These are phyloP conservation scores for Herminia tarsipennalis DNA, from an alignment of 2,888 invertebrate genomes.

Conservation along the genomic window DNA sequence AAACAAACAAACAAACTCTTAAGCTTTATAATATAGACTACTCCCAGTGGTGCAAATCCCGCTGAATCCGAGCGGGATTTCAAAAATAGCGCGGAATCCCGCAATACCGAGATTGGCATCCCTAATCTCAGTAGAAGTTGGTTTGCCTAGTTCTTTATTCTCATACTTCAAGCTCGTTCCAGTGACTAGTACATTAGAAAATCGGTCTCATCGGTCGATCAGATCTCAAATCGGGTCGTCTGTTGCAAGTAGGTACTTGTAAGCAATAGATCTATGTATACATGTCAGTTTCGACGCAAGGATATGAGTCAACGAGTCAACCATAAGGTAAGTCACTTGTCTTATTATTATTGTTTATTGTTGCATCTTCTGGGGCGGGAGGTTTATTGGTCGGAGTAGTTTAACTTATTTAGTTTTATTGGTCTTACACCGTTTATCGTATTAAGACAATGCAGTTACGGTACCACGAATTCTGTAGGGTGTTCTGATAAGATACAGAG, in stretches of 20 bases:
- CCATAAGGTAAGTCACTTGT: constrained; percentile 48
- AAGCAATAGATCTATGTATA: constrained; percentile 18
- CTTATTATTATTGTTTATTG: constrained; percentile 60
- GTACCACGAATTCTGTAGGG: constrained; percentile 65
- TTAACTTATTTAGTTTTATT: constrained; percentile 83
- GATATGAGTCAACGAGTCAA: constrained; percentile 10
- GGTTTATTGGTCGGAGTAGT: constrained; percentile 70
- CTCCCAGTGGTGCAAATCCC: no score
- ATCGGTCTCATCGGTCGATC: no score
- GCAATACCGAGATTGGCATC: no score
- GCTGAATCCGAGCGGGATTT: no score
- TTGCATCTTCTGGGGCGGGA: constrained; percentile 52
- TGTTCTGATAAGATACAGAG: no score
- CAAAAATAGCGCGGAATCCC: no score
- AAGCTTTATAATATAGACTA: no score
- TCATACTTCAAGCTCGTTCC: no score
- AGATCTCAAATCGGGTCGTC: constrained; percentile 21
- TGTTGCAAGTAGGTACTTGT: background rate
- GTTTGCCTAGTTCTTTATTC: no score
- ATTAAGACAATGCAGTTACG: constrained; percentile 72
- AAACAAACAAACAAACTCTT: no score
- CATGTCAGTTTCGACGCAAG: background rate
- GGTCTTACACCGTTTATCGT: constrained; percentile 76
- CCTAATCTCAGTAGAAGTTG: no score
- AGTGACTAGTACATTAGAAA: no score